These are phyloP conservation scores for Drosophila rufa DNA, from an alignment of 1,140 invertebrate genomes.

Conservation along the genomic window DNA sequence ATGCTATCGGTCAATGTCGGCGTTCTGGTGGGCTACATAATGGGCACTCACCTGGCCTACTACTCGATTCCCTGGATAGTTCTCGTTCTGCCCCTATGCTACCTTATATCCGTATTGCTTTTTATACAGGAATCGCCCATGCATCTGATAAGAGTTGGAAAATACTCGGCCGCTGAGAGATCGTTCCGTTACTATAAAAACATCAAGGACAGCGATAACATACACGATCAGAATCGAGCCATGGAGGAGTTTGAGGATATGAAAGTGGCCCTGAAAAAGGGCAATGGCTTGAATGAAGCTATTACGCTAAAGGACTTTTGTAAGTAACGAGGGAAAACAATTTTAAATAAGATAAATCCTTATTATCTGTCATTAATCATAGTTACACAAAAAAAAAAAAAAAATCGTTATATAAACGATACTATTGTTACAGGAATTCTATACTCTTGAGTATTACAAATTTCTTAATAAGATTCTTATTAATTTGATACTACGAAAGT, in stretches of 20 bases:
- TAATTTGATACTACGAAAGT: too few relatives aligned
- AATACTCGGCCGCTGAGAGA: constrained; percentile 45
- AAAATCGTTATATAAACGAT: too few relatives aligned
- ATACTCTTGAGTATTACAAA: too few relatives aligned
- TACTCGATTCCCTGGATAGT: constrained; percentile 51
- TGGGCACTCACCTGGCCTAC: constrained; percentile 63
- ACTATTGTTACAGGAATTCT: too few relatives aligned
- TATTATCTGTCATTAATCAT: too few relatives aligned
- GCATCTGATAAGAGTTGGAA: constrained; percentile 53
- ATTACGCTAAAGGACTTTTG: constrained; percentile 59
- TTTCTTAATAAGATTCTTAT: too few relatives aligned
- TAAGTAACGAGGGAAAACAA: constrained; percentile 10
- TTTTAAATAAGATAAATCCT: too few relatives aligned
- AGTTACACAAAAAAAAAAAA: too few relatives aligned
- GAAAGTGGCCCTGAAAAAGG: constrained; percentile 41
- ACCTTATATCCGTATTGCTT: constrained; percentile 45
- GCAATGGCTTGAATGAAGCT: constrained; percentile 21
- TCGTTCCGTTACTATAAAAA: constrained; percentile 73
- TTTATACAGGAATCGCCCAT: constrained; percentile 70
- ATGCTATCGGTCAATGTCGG: constrained; percentile 68
- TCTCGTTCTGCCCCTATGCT: constrained; percentile 44
- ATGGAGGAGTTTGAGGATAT: constrained; percentile 62
- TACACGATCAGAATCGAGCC: constrained; percentile 27
- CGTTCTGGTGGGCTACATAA: constrained; percentile 61
- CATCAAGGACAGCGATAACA: constrained; percentile 46